Base-by-base conservation (phyloP, 1,140 invertebrate genomes). In the Neotoxoptera formosana region DNA sequence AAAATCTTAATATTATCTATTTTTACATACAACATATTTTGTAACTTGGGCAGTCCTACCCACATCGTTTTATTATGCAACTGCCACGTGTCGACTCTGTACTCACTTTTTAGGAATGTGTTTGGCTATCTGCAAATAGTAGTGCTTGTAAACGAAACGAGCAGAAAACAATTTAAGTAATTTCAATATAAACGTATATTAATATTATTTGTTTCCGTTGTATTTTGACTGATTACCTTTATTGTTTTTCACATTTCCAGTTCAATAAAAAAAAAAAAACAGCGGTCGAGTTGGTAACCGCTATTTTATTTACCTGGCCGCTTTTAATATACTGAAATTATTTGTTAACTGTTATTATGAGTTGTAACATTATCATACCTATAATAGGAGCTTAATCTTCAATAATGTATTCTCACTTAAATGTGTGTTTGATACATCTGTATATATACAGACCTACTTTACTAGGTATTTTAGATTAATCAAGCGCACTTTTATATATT, bases 1-100 rank as follows among this genome's bases (percentile, higher is more conserved):
- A 76, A 76, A 76, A 76, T 76, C 60, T 76, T 76, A 30, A 76
- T 76, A 76, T 30, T n/a, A 53, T 87, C n/a, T 51, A 53, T 89
- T 51, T 89, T 36, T 89, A 89, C 48, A 7, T 87, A 87, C 20
- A 3, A 14, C n/a, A 67, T 88, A 48, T 36, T 88, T 88, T 53
- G n/a, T 88, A 89, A n/a, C n/a, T 89, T 89, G n/a, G 87, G 2
- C 47, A 76, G 60, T 67, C 21, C 14, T 76, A 20, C 11, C 51
- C 47, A 36, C 87, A n/a, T 88, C 34, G 48, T 53, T 36, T n/a
- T 76, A 60, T 60, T 67, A 36, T 89, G 34, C 36, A 7, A 53
- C 20, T 88, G 25, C 25, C 34, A 14, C 30, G 30, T 76, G n/a
- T 89, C 87, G 48, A 51, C 21, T 36, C 25, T 51, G 7, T 53